Evolutionary conservation across 2,888 invertebrate species (phyloP).

Genomic region (Onthophagus sagittarius): DNA sequence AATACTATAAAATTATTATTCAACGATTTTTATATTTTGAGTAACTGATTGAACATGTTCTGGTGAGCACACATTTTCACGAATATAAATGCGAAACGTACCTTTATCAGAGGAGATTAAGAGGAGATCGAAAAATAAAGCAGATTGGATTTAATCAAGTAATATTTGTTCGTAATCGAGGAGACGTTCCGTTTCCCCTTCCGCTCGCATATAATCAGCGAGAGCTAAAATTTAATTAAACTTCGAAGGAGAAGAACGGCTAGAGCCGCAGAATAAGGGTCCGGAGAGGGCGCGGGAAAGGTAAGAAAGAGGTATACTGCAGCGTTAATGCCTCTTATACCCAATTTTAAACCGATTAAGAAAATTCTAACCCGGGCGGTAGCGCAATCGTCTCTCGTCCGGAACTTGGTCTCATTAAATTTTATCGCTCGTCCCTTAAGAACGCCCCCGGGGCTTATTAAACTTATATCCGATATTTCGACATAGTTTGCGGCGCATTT

Average conservation of each 20-base stretch:
- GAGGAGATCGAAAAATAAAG: conserved; percentile 38
- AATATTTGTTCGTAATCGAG: conserved; percentile 45
- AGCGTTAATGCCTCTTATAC: conserved; percentile 43
- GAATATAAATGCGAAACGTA: background rate
- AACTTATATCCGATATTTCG: conserved; percentile 32
- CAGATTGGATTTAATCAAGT: conserved; percentile 46
- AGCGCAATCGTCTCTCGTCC: conserved; percentile 25
- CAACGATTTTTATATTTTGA: no score
- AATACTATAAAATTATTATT: no score
- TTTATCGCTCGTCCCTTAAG: conserved; percentile 28
- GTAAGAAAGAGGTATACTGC: conserved; percentile 43
- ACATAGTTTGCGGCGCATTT: conserved; percentile 10
- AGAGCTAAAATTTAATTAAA: conserved; percentile 48
- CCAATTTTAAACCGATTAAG: conserved; percentile 49
- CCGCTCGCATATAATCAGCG: conserved; percentile 46
- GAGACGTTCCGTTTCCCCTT: conserved; percentile 37
- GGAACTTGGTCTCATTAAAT: conserved; percentile 27
- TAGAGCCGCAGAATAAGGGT: background rate
- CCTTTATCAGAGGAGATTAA: conserved; percentile 15
- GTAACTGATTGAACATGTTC: background rate
- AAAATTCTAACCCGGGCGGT: conserved; percentile 42
- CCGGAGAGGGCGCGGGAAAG: conserved; percentile 29
- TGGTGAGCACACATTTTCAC: background rate
- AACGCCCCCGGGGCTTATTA: conserved; percentile 28
- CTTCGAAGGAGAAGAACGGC: conserved; percentile 37